These are phyloP conservation scores for Branchellion lobata DNA, from an alignment of 2,888 invertebrate genomes.

Conservation along the genomic window DNA sequence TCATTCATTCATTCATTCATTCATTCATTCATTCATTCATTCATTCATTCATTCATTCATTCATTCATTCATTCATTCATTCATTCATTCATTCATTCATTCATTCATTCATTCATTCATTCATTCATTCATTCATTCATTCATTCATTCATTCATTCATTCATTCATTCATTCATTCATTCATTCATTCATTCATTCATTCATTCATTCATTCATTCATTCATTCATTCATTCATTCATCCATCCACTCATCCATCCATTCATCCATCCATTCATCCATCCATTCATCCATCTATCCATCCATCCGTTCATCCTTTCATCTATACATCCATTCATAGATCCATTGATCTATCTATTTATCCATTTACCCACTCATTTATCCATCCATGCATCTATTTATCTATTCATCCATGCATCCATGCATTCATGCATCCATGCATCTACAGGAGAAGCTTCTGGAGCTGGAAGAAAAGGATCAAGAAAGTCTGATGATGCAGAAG, in stretches of 20 bases:
- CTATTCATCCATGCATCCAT: too few relatives aligned
- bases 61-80: slow-evolving; percentile 16
- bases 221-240: neutral
- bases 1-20: slow-evolving; percentile 10
- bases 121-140: slow-evolving; percentile 14
- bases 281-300: too few relatives aligned
- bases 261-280: too few relatives aligned
- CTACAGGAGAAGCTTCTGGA: slow-evolving; percentile 56
- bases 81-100: slow-evolving; percentile 16
- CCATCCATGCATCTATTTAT: too few relatives aligned
- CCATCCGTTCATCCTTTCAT: too few relatives aligned
- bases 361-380: too few relatives aligned
- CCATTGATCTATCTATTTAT: too few relatives aligned
- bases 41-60: slow-evolving; percentile 16
- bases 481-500: slow-evolving; percentile 61
- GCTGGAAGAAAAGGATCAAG: slow-evolving; percentile 61
- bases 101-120: slow-evolving; percentile 19
- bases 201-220: slow-evolving; percentile 8
- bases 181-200: slow-evolving; percentile 16
- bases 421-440: neutral
- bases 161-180: slow-evolving; percentile 16
- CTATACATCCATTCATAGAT: too few relatives aligned
- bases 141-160: slow-evolving; percentile 16
- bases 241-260: too few relatives aligned
- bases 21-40: slow-evolving; percentile 16